Evolutionary conservation across 1,140 invertebrate genomes (phyloP), one percentile per base, ranked within the genome.

Genomic region (Linepithema humile): DNA sequence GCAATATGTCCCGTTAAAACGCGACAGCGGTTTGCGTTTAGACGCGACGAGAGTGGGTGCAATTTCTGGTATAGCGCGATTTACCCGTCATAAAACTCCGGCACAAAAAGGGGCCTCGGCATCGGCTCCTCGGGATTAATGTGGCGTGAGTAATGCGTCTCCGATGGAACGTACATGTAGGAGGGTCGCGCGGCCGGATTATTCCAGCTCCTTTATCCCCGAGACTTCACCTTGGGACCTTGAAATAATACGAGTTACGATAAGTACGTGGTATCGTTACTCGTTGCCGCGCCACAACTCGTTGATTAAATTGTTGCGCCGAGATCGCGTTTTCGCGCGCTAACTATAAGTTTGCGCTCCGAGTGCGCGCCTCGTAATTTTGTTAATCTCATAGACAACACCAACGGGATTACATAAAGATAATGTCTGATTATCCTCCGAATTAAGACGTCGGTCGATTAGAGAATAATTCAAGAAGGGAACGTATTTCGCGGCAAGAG

Each of bases 101-200:
- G 57, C 55, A 55, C 50, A 77, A 62, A 82, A 77, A 29, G 40
- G 40, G 55, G 23, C 26, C 26, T 38, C 72, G 64, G 43, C 59
- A 60, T 65, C 70, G 48, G 70, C 80, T 82, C 80, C 45, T 43
- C 17, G 83, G 60, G 78, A 77, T 87, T 88, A 91, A 91, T 91
- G 90, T 88, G 62, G 77, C 77, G 85, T 87, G 70, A 90, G 80
- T 91, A 91, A 91, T 83, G 89, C 83, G 70, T 80, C 89, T 84
- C 57, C 89, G 73, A 88, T 84, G 60, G 62, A 88, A 90, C 83
- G 77, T 83, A 80, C 35, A 48, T 85, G 80, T 65, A 75, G 62
- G 43, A 12, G 20, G 7, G 20, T 10, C 1, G 1, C 12, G 32
- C 43, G 43, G 23, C 20, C n/a, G 75, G 55, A 90, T 87, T 87